Evolutionary conservation across 2,888 invertebrate genomes (phyloP).

Genomic region (Erebia palarica): DNA sequence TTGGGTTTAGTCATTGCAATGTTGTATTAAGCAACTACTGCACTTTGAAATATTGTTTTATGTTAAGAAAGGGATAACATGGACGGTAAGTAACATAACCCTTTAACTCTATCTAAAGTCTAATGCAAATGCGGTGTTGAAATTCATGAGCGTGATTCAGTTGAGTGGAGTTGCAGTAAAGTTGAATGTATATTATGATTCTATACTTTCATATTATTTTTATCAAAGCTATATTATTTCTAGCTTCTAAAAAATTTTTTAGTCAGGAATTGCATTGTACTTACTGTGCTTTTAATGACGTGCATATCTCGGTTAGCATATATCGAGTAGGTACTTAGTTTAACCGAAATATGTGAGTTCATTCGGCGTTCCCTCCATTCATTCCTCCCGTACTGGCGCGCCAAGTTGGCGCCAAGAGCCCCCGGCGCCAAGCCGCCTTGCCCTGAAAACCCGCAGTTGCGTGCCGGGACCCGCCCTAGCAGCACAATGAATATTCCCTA

Average conservation of each 20-base stretch:
- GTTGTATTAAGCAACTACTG: not conserved
- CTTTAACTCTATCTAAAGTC: not conserved
- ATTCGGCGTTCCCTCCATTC: slow-evolving; percentile 41
- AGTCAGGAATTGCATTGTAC: not conserved
- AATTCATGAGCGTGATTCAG: not conserved
- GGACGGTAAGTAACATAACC: not conserved
- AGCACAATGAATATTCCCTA: slow-evolving; percentile 60
- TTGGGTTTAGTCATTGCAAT: too few relatives aligned
- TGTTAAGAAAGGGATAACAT: not conserved
- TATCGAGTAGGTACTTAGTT: not conserved
- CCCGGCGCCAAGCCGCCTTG: slow-evolving; percentile 61
- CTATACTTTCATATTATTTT: not conserved
- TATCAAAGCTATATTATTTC: not conserved
- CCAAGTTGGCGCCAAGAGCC: slow-evolving; percentile 63
- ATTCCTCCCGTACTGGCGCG: slow-evolving; percentile 51
- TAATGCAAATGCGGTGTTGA: not conserved
- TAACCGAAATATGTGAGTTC: slow-evolving; percentile 17
- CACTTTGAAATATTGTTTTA: slow-evolving; percentile 12
- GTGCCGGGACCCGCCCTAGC: slow-evolving; percentile 63
- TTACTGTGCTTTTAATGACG: not conserved
- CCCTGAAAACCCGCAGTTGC: slow-evolving; percentile 62
- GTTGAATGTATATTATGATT: not conserved
- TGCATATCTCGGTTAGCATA: not conserved
- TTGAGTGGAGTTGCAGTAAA: not conserved
- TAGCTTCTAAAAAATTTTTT: not conserved